Conservation (phyloP, 23 tunicate genomes). For the Ascidia mentula region DNA sequence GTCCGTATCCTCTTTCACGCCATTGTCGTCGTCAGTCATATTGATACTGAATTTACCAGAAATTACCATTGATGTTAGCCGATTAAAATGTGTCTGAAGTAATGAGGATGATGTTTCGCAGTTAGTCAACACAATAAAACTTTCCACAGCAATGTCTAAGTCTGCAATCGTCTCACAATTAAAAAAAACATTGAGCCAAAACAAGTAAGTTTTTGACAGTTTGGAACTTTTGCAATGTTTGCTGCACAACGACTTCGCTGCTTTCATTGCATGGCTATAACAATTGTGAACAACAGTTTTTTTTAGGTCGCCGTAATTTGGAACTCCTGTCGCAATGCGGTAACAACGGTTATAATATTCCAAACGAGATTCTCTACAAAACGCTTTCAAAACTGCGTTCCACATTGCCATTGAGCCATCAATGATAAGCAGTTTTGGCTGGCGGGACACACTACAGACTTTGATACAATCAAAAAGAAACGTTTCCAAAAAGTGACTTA, state of each 20-base stretch:
- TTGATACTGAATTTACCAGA: neutral
- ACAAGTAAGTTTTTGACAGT: neutral
- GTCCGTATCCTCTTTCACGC: neutral
- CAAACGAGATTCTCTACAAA: too few relatives aligned
- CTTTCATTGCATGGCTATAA: neutral
- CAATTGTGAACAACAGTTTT: slow-evolving; percentile 43
- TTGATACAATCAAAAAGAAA: too few relatives aligned
- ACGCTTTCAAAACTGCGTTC: too few relatives aligned
- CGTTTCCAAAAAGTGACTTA: too few relatives aligned
- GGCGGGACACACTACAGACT: too few relatives aligned
- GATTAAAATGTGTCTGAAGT: slow-evolving; percentile 5
- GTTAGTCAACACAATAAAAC: neutral
- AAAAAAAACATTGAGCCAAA: slow-evolving; percentile 20
- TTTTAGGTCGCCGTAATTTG: neutral
- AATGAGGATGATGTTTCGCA: slow-evolving; percentile 5
- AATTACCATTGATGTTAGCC: neutral
- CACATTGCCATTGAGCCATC: too few relatives aligned
- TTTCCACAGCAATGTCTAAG: too few relatives aligned
- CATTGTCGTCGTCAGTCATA: neutral
- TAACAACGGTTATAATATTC: too few relatives aligned
- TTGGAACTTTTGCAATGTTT: neutral
- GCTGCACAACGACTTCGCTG: neutral
- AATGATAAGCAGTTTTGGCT: too few relatives aligned
- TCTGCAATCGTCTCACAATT: slow-evolving; percentile 7
- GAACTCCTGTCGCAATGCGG: too few relatives aligned